Evolutionary conservation across 2,797 vertebrate genomes (phyloP), one percentile per base, ranked within the genome.

Genomic region (Ceryle rudis): DNA sequence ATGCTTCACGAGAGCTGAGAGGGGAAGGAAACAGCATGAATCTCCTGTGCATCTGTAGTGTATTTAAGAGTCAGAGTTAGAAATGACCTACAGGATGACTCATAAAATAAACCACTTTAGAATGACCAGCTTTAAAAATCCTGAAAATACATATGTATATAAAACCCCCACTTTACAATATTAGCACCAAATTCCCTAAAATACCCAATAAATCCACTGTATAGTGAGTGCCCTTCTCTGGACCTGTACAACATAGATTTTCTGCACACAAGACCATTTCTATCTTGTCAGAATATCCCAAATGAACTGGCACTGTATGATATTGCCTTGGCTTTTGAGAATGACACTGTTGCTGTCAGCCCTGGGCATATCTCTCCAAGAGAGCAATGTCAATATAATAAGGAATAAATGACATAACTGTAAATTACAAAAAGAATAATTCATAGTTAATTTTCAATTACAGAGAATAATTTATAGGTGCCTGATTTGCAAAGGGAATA

Each of bases 391-490:
- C 82, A 75, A 78, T 84, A 77, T 83, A 93, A 67, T 37, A 44
- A 25, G 84, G 79, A 84, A 37, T 78, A 94, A 95, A 61, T 88
- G 83, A 79, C 90, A 67, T 25, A 37, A 28, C 83, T 67, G 10
- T 14, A n/a, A 74, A 91, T 91, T 96, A 69, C 70, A 90, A 88
- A 94, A 90, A 90, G 96, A 97, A 96, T 94, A 89, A 96, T 97
- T 95, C 92, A 93, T 91, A 89, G 93, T 52, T 67, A 49, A 81
- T 89, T 95, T 83, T 82, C 88, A 81, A 58, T 93, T 78, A 74
- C 31, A 85, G 66, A 14, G 96, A 97, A 95, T 95, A 83, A 95
- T 96, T 96, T 86, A 96, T 90, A 80, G 52, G n/a, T 65, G 74
- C 57, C 89, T 73, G 71, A 78, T 79, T 89, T 95, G 49, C 71